Conservation (phyloP, 2,888 invertebrate species). For the Acrobasis suavella region DNA sequence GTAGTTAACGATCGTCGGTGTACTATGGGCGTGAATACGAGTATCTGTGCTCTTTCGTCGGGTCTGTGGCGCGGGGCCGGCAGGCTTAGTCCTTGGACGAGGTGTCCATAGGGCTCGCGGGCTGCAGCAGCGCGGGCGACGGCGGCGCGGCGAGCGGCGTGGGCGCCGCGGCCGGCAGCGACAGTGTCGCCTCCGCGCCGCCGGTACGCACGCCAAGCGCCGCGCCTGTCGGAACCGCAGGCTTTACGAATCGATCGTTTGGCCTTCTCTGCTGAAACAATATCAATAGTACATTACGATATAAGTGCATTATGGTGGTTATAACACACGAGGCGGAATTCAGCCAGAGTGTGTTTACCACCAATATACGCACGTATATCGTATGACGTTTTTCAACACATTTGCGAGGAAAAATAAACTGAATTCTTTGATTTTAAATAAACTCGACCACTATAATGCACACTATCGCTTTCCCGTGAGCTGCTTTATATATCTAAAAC, state of each 20-base stretch:
- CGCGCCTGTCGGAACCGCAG: conserved; percentile 76
- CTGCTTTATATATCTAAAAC: too few relatives aligned
- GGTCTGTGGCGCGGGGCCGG: neutral
- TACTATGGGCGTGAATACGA: conserved; percentile 10
- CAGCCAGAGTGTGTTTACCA: too few relatives aligned
- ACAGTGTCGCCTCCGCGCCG: conserved; percentile 36
- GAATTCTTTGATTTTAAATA: too few relatives aligned
- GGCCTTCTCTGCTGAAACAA: conserved; percentile 83
- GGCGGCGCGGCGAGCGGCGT: conserved; percentile 32
- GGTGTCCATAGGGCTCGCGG: conserved; percentile 90
- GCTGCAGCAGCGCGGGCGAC: conserved; percentile 64
- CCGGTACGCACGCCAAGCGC: conserved; percentile 20
- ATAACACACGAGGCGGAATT: too few relatives aligned
- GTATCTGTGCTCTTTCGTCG: conserved; percentile 19
- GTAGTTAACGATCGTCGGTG: neutral
- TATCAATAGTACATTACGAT: too few relatives aligned
- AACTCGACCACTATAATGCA: too few relatives aligned
- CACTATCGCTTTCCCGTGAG: too few relatives aligned
- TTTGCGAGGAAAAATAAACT: too few relatives aligned
- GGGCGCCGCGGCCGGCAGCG: conserved; percentile 32
- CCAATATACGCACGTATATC: too few relatives aligned
- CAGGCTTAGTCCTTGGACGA: conserved; percentile 82
- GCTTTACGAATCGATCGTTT: conserved; percentile 93
- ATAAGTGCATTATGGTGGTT: too few relatives aligned
- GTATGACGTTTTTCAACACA: too few relatives aligned